These are phyloP conservation scores for Mormyrus iriodes DNA, from an alignment of 2,113 vertebrate genomes.

Conservation along the genomic window DNA sequence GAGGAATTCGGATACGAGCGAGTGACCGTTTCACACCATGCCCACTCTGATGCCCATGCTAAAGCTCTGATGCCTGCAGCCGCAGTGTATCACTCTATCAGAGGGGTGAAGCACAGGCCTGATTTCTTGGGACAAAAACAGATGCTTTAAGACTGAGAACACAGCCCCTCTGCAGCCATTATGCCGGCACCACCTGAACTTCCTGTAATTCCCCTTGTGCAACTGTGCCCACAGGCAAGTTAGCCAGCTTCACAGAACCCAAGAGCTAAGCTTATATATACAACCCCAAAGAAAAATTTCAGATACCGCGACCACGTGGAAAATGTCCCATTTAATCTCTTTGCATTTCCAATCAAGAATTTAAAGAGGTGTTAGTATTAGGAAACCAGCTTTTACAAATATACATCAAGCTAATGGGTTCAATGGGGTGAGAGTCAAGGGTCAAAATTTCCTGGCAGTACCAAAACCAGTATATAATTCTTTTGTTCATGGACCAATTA, in stretches of 20 bases:
- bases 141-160: neutral
- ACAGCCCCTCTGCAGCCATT: neutral
- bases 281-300: neutral
- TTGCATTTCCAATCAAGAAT: neutral
- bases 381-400: neutral
- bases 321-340: neutral
- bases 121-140: neutral
- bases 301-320: neutral
- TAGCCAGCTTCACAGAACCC: conserved; percentile 5
- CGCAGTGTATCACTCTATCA: neutral
- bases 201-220: conserved; percentile 8
- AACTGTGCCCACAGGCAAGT: conserved; percentile 16
- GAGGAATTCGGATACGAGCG: neutral
- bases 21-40: neutral
- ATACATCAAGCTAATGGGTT: neutral
- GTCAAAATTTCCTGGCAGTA: neutral
- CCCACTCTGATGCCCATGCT: neutral
- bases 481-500: neutral
- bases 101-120: neutral
- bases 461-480: neutral
- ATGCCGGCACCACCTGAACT: neutral
- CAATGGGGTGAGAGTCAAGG: neutral
- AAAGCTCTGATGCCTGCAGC: neutral
- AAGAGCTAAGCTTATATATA: conserved; percentile 26
- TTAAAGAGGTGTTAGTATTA: neutral